phyloP scores from a whole-genome alignment of 2,797 vertebrate species.

The Okamejei kenojei region DNA sequence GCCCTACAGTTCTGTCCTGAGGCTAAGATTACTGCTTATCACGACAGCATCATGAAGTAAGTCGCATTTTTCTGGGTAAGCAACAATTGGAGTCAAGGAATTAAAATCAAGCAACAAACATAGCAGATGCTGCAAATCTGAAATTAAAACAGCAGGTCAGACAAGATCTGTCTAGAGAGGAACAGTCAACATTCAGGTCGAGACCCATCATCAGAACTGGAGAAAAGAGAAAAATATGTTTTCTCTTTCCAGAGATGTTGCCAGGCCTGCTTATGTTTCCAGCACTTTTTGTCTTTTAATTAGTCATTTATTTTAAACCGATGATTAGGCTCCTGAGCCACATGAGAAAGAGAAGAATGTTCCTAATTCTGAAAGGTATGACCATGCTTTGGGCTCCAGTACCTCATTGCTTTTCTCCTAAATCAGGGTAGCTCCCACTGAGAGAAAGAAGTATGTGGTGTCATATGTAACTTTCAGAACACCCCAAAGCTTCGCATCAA shows the following conservation, averaged over 20 bases:
- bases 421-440: neutral
- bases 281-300: no score
- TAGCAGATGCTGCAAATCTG: no score
- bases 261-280: no score
- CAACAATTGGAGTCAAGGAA: no score
- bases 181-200: no score
- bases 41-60: slow-evolving; percentile 98
- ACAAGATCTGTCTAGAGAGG: no score
- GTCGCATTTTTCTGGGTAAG: slow-evolving; percentile 47
- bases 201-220: no score
- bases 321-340: neutral
- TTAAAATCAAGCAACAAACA: no score
- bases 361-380: neutral
- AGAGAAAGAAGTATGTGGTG: neutral
- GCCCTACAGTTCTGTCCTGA: slow-evolving; percentile 86
- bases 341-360: neutral
- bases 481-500: neutral
- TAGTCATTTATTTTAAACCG: neutral
- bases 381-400: neutral
- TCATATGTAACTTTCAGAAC: neutral
- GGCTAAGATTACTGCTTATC: slow-evolving; percentile 87
- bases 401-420: no score
- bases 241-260: no score
- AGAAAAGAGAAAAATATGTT: no score
- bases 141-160: no score